Base-by-base conservation (phyloP, 1,140 invertebrate genomes). In the Papilio polytes region DNA sequence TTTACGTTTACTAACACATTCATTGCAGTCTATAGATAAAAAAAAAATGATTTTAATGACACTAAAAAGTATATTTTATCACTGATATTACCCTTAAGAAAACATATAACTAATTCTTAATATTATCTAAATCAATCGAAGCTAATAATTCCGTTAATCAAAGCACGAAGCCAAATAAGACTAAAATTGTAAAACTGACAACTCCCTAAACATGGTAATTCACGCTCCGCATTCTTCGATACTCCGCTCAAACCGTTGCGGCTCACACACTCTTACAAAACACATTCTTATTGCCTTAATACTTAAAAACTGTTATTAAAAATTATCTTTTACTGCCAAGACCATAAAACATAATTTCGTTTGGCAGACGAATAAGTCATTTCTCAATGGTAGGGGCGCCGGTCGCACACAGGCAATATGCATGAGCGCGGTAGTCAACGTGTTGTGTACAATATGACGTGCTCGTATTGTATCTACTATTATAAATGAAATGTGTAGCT, bases 401-500 rank as follows among this genome's bases (percentile, higher is more conserved):
- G 53, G n/a, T 80, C 84, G 84, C 91, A 91, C 92, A 92, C 89
- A 92, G 80, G 84, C 81, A 89, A 80, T 85, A 86, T 89, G 88
- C 87, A 89, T 84, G 86, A 90, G 88, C 85, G 88, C 89, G 88
- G 89, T 90, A 90, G 90, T 92, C 86, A 87, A 92, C 84, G 87
- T 90, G 89, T 89, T 89, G 91, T 92, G 90, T 94, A 94, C 91
- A 92, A 89, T 92, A 92, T 94, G 92, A 93, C 89, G 91, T 85
- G 56, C 81, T 86, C 88, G 88, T 91, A 93, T 92, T 93, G 91
- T 94, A 94, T 90, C 87, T 90, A 92, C 88, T 91, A 91, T 92
- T 91, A 90, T 91, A 93, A 94, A 94, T 91, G 90, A 94, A 94
- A 94, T 93, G 91, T 94, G 91, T 94, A 92, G 92, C 93, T 94